Conservation (phyloP, 1,140 invertebrate genomes). For the Trichonephila clavipes region DNA sequence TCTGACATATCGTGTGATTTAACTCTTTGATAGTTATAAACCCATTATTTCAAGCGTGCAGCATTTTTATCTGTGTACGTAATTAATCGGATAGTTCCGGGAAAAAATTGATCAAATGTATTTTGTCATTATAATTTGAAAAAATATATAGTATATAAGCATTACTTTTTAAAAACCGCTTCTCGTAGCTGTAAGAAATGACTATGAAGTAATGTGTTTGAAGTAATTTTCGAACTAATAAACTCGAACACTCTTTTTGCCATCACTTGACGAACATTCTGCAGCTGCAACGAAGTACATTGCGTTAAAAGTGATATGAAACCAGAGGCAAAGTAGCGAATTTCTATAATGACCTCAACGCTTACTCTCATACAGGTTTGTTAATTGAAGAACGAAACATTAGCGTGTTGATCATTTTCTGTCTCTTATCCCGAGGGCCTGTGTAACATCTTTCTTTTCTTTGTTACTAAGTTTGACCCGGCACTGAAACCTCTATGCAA, state of each 20-base stretch:
- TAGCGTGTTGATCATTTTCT: not conserved
- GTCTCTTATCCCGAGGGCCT: not conserved
- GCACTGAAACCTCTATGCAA: conserved; percentile 37
- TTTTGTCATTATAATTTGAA: no score
- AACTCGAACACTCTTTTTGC: not conserved
- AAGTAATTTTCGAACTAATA: not conserved
- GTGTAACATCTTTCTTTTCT: not conserved
- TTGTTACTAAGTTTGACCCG: conserved; percentile 27
- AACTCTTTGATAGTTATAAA: no score
- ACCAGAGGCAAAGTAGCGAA: not conserved
- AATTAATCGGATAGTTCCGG: no score
- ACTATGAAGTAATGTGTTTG: not conserved
- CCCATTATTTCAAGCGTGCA: no score
- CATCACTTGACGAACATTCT: not conserved
- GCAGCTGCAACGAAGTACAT: not conserved
- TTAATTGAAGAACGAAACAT: conserved; percentile 21
- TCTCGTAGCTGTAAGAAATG: no score
- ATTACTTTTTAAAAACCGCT: no score
- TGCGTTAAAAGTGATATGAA: conserved; percentile 13
- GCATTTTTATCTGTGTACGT: no score
- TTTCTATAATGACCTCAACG: conserved; percentile 1
- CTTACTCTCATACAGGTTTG: not conserved
- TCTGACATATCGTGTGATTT: no score
- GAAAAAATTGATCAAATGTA: no score
- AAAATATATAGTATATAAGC: no score